Evolutionary conservation across 2,888 invertebrate genomes (phyloP), one percentile per base, ranked within the genome.

Genomic region (Drosophila sordidula): DNA sequence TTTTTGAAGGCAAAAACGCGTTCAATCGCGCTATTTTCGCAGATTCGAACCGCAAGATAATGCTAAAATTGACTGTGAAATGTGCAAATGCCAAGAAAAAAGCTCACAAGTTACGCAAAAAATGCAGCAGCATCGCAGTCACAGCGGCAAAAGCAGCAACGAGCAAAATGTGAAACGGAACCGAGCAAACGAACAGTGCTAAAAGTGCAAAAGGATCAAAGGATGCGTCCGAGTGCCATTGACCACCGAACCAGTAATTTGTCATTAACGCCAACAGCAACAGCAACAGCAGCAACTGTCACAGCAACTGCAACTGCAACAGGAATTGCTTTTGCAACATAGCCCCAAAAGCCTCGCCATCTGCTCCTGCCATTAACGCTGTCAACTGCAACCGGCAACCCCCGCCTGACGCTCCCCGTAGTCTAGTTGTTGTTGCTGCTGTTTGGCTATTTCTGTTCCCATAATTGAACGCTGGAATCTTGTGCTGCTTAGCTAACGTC

Each of bases 71-170:
- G 71, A 76, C 78, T 78, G 83, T 82, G 82, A 75, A 79, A 71
- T 79, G 77, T 79, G 71, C 58, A 57, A 79, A 78, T 55, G 77
- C 70, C 12, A 34, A 34, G 54, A 78, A 63, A 64, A 72, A 80
- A 75, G 79, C 79, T 76, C 82, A 80, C 58, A 87, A 84, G 78
- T 85, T 87, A 82, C 82, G 87, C 68, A 85, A 84, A 87, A 84
- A 85, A 80, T 85, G 78, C 77, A 84, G 84, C 83, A 79, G 75
- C 70, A 57, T 50, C 61, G 59, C 66, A 77, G 75, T 39, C 51
- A 56, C 70, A 41, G 59, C 44, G 38, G 11, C 52, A 57, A 51
- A 61, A 56, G 62, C 71, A 54, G 69, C 70, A 62, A 42, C 58
- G 68, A 81, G 74, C 70, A 85, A 80, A 78, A 73, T 88, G 74